Conservation (phyloP, 1,140 invertebrate species). For the Rhizoglyphus robini region DNA sequence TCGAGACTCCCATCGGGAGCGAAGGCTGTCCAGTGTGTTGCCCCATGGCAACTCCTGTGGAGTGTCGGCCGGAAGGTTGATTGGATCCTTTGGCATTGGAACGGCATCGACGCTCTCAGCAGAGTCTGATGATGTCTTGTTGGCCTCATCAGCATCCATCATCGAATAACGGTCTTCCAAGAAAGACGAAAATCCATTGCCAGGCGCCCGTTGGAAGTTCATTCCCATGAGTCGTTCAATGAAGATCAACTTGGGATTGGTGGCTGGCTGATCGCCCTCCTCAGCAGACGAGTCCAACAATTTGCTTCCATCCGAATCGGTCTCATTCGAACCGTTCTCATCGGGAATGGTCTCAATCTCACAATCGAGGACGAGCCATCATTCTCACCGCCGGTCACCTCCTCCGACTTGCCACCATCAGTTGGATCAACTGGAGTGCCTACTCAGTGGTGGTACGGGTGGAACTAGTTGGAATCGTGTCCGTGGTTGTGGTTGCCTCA, state of each 20-base stretch:
- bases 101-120: not conserved
- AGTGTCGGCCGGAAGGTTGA: not conserved
- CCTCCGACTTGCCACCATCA: too few species aligned
- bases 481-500: too few species aligned
- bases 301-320: not conserved
- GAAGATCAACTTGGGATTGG: conserved; percentile 13
- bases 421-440: too few species aligned
- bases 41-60: not conserved
- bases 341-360: not conserved
- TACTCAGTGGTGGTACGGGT: too few species aligned
- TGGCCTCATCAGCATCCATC: not conserved
- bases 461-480: too few species aligned
- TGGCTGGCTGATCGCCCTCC: not conserved
- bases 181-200: not conserved
- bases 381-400: too few species aligned
- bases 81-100: not conserved
- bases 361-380: not conserved
- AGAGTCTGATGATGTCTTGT: not conserved
- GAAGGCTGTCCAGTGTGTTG: conserved; percentile 2
- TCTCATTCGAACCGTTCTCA: too few species aligned
- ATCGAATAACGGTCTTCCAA: not conserved
- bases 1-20: not conserved
- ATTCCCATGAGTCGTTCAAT: conserved; percentile 8
- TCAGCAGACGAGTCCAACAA: not conserved
- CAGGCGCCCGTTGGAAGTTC: conserved; percentile 1